phyloP scores from a whole-genome alignment of 2,888 invertebrate species.

The Lasioglossum lativentre region DNA sequence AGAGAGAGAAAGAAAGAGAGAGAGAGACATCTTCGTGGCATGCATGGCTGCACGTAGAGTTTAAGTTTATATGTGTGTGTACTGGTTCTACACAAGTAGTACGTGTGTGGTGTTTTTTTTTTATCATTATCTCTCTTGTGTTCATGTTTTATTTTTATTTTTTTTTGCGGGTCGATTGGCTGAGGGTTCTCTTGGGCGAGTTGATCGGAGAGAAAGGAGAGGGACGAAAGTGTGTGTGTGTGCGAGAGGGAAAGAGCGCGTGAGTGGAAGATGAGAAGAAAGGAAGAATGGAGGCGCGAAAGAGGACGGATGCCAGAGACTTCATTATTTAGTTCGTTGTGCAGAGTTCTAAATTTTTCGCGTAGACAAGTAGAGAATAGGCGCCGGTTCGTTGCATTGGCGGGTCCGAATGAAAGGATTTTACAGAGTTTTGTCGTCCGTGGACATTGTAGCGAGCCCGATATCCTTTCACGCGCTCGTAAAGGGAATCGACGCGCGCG shows the following conservation, averaged over 20 bases:
- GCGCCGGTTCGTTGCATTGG: conserved; percentile 61
- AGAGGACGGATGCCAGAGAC: conserved; percentile 49
- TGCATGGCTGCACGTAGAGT: conserved; percentile 81
- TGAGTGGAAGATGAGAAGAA: conserved; percentile 19
- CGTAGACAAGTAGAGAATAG: conserved; percentile 67
- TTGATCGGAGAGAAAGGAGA: conserved; percentile 22
- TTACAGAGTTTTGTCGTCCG: conserved; percentile 2
- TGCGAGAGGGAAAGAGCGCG: conserved; percentile 10
- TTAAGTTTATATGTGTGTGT: conserved; percentile 51
- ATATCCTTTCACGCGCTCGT: conserved; percentile 55
- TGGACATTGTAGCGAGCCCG: conserved; percentile 4
- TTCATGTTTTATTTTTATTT: conserved; percentile 19
- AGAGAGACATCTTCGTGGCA: conserved; percentile 69
- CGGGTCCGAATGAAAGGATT: conserved; percentile 44
- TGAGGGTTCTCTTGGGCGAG: conserved; percentile 44
- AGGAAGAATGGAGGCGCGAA: conserved; percentile 12
- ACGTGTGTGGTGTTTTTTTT: conserved; percentile 69
- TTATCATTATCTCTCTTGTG: conserved; percentile 15
- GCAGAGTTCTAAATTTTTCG: conserved; percentile 64
- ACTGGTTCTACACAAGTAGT: conserved; percentile 75
- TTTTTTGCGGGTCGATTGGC: conserved; percentile 46
- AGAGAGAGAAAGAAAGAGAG: not conserved
- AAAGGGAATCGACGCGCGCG: conserved; percentile 28
- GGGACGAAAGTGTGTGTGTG: conserved; percentile 8
- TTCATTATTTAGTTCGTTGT: conserved; percentile 65